Evolutionary conservation across 2,113 vertebrate genomes (phyloP), one percentile per base, ranked within the genome.

Genomic region (Prinia subflava): DNA sequence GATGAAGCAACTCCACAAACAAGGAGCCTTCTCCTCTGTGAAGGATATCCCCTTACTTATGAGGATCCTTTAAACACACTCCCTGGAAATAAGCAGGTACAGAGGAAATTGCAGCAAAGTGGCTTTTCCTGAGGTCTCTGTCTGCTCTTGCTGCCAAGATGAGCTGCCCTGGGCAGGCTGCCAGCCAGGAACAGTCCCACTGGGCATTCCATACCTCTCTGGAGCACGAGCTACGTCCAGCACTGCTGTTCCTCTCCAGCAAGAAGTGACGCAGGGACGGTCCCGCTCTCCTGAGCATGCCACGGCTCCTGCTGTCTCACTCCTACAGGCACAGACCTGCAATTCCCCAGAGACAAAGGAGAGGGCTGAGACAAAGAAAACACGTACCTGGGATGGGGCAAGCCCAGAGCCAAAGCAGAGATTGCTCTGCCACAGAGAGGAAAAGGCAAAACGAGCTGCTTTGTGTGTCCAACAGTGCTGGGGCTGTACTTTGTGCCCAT

Each of bases 281-380:
- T 70, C 68, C 76, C 0, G 0, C 65, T 86, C 92, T 94, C 84
- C 91, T 94, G 69, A 97, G 92, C 96, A 97, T 97, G 56, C 93
- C 90, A 94, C 90, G 0, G 64, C 70, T 89, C 73, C 83, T 47
- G 57, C 79, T 65, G 75, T 2, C 74, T 46, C 73, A 12, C 17
- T 44, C 4, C 49, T 31, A 13, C 1, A 39, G 67, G 44, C 84
- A 73, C 15, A 9, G 52, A 94, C 95, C 94, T 96, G 89, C 42
- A 33, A 59, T 30, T 52, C 46, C 82, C 46, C 15, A 0, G 30
- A 74, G 37, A 83, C 56, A 87, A 63, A 93, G 49, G 27, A 89
- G 15, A 87, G 13, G 39, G 28, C 30, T 95, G 31, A 92, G 56
- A 37, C 6, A 30, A 87, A 91, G 46, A 13, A 87, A 76, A 62